Conservation (phyloP, 2,113 vertebrate genomes). For the Anthoscopus minutus region DNA sequence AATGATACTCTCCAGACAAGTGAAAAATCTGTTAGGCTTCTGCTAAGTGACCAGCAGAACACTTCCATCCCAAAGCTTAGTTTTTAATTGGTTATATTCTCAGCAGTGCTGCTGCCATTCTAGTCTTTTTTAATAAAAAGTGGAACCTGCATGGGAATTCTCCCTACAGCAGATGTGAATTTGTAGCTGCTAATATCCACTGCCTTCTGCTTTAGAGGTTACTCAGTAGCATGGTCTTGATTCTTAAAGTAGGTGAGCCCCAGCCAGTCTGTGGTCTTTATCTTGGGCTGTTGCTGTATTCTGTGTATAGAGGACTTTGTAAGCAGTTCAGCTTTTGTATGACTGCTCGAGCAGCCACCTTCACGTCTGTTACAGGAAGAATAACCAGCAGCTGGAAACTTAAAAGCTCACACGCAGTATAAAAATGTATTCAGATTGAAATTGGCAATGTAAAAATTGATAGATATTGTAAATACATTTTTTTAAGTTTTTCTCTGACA, state of each 20-base stretch:
- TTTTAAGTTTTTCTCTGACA: background rate
- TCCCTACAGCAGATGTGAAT: background rate
- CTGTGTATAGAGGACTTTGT: background rate
- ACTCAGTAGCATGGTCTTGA: background rate
- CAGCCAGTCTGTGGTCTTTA: background rate
- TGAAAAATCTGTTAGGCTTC: background rate
- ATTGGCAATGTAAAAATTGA: background rate
- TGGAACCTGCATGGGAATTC: background rate
- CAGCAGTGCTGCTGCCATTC: background rate
- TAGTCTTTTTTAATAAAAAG: accelerated
- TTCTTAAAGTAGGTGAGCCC: background rate
- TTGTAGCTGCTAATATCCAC: background rate
- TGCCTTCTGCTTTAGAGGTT: background rate
- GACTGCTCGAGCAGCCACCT: background rate
- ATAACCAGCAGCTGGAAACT: background rate
- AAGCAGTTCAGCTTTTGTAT: background rate
- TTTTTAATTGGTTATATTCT: background rate
- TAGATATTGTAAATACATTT: background rate
- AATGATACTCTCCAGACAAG: background rate
- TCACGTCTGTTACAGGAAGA: background rate
- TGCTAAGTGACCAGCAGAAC: background rate
- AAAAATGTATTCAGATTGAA: background rate
- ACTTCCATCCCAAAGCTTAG: background rate
- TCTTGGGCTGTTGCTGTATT: background rate
- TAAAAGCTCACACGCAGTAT: background rate